phyloP scores from a whole-genome alignment of 2,888 invertebrate species.

The Prenolepis imparis region DNA sequence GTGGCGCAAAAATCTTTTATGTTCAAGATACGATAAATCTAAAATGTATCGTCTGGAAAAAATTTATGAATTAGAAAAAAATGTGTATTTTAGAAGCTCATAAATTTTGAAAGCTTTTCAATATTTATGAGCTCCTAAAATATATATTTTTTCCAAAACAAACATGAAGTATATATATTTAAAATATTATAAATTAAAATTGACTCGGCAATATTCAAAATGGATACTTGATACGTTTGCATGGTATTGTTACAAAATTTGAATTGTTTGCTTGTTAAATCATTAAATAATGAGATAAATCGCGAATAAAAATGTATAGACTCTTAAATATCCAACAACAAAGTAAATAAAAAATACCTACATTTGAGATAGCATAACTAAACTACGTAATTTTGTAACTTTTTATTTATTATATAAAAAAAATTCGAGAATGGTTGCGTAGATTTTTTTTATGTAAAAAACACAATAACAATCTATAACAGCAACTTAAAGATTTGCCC shows the following conservation, averaged over 20 bases:
- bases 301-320: not conserved
- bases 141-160: not conserved
- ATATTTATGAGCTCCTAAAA: constrained; percentile 6
- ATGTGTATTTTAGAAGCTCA: too few species aligned
- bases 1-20: not conserved
- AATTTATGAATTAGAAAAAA: too few species aligned
- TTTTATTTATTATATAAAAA: not conserved
- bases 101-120: not conserved
- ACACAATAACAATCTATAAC: not conserved
- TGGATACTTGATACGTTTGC: not conserved
- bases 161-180: not conserved
- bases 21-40: constrained; percentile 3
- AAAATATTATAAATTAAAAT: not conserved
- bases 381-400: not conserved
- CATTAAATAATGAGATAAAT: not conserved
- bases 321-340: not conserved
- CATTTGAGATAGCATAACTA: not conserved
- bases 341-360: too few species aligned
- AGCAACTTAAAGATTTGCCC: not conserved
- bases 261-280: constrained; percentile 15
- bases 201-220: not conserved
- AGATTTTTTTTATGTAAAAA: not conserved
- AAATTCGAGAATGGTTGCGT: not conserved
- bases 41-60: constrained; percentile 4
- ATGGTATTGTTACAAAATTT: not conserved